Evolutionary conservation across 2,888 invertebrate species (phyloP), one percentile per base, ranked within the genome.

Genomic region (Idaea straminata): DNA sequence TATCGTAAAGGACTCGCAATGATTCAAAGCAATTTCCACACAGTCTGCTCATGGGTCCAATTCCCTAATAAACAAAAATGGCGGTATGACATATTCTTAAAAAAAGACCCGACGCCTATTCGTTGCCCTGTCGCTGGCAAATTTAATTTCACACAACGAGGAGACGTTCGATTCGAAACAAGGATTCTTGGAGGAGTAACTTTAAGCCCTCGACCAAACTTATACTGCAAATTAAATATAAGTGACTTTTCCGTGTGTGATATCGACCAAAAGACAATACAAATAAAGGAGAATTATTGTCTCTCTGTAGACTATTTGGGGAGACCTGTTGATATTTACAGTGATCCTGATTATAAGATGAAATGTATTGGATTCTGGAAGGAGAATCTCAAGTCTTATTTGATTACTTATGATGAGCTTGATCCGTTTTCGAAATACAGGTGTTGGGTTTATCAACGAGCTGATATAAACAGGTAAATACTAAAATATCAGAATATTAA

Each of bases 351-450:
- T 94, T 98, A 98, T 82, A 96, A 95, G 84, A 96, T 99, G 96
- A 98, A 98, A 83, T 99, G 99, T 83, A 98, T 99, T 76, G 99
- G 99, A 0, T 99, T 95, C 87, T 99, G 99, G 98, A 98, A 99
- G 86, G 99, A 99, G 85, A 99, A 99, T 93, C 94, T 99, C 57
- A 98, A 97, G 84, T 99, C 99, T 0, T 99, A 99, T 86, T 90
- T 99, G 60, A 97, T 99, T 65, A 99, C 99, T 0, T 98, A 97
- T 85, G 99, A 99, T 84, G 98, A 98, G 83, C 94, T 99, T 77
- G 99, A 99, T 93, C 98, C 99, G 0, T 96, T 98, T 80, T 98
- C 98, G 4, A 97, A 96, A 84, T 99, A 98, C 85, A 95, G 99
- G 77, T 99, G 99, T 85, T 99, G 99, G 99, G 98, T 99, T 59